Base-by-base conservation (phyloP, 2,113 vertebrate genomes). In the Isichthys henryi region DNA sequence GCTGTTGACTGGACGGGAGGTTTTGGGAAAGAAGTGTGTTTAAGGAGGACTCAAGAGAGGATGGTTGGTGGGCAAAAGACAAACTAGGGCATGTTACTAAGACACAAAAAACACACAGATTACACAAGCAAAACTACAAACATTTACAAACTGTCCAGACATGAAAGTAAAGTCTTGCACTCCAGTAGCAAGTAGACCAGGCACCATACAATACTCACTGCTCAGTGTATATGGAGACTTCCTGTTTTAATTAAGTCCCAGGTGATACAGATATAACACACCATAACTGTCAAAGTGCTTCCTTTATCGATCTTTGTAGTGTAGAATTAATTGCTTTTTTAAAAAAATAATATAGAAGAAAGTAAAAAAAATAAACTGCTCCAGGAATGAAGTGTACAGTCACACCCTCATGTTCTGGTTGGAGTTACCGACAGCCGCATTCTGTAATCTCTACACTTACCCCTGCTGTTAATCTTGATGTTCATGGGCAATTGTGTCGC, bases 401-500 rank as follows among this genome's bases (percentile, higher is more conserved):
- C 8, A 27, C 23, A 27, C 23, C 7, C 7, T 62, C 6, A 1
- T 23, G 7, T n/a, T 62, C 56, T 0, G 21, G 2, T 23, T 62
- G 58, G 23, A 62, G 23, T n/a, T 2, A 58, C 56, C 7, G 7
- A 23, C 56, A 62, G 23, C 58, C 23, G 23, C 58, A 7, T n/a
- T 9, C 58, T n/a, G 53, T 1, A 2, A n/a, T n/a, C 62, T 70
- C n/a, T 27, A 21, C 31, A 10, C 91, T 87, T 94, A 97, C 97
- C 97, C 94, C 95, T 94, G 90, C 90, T 95, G 92, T 96, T 96
- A 94, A 97, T 92, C 93, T 96, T 98, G 93, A 97, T 88, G 0
- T 96, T 96, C 94, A 96, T 96, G 56, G 96, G 96, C 88, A 97
- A 94, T 91, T 97, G 97, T 0, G 96, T 95, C 15, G 97, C 96